These are phyloP conservation scores for Trypoxylus dichotomus DNA, from an alignment of 1,140 invertebrate species.

Conservation along the genomic window DNA sequence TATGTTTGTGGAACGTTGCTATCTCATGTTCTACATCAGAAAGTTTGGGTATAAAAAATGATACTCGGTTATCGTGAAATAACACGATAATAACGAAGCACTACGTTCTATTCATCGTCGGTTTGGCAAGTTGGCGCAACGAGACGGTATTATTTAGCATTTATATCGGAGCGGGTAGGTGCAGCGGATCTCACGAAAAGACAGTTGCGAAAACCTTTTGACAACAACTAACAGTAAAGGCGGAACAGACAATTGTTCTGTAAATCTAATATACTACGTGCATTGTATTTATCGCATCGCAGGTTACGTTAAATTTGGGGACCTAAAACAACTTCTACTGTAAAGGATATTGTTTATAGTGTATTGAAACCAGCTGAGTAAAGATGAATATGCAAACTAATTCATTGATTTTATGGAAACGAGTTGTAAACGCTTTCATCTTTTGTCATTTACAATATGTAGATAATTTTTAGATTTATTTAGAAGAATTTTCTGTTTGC, in stretches of 20 bases:
- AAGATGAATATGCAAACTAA: too few species aligned
- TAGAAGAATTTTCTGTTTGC: too few species aligned
- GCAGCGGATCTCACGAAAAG: background rate
- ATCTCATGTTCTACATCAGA: background rate
- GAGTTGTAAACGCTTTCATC: background rate
- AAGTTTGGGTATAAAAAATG: background rate
- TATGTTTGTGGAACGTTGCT: background rate
- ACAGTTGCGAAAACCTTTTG: conserved; percentile 21
- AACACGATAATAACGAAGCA: background rate
- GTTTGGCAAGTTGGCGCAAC: conserved; percentile 18
- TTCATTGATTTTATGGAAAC: too few species aligned
- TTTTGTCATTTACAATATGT: too few species aligned
- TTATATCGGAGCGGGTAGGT: background rate
- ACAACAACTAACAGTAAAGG: background rate
- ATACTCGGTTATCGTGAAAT: background rate
- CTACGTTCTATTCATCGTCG: background rate
- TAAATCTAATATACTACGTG: conserved; percentile 21
- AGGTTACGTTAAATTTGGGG: background rate
- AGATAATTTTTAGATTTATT: too few species aligned
- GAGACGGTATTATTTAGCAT: background rate
- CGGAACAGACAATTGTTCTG: conserved; percentile 8
- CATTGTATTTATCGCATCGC: background rate
- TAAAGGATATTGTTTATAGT: too few species aligned
- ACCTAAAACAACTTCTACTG: background rate
- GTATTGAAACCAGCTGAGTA: too few species aligned